Base-by-base conservation (phyloP, 2,797 vertebrate genomes). In the Cryptoblepharus egeriae region DNA sequence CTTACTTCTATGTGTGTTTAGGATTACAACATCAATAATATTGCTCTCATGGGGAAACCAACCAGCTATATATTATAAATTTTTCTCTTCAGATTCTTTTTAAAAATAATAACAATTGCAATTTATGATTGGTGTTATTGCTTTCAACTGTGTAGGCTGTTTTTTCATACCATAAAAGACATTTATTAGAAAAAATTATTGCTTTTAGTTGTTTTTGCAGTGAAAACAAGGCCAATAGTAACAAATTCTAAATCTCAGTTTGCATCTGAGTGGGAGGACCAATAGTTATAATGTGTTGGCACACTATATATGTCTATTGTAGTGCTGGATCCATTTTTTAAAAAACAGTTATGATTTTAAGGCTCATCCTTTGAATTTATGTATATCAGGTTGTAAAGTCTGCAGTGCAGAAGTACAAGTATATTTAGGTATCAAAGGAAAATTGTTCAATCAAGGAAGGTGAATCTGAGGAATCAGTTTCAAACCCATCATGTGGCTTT, bases 391-490 rank as follows among this genome's bases (percentile, higher is more conserved):
- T 68, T 42, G 26, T 72, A 69, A 90, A 75, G 79, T 60, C 55
- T 30, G 15, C 63, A 80, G 58, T 37, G 20, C 58, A 45, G 82
- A 83, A 85, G 79, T 55, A 42, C 86, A 86, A 80, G 65, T 85
- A 24, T 82, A 88, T 91, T 82, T 87, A 88, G 78, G 75, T 85
- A 58, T 73, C 55, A 61, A 57, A 76, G 75, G 85, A 70, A 85
- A 71, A 65, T 39, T 26, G 72, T 76, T 89, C 81, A 70, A 81
- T 77, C 84, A 79, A 83, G 70, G 84, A 82, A 67, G 39, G 35
- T 35, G 63, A 63, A 42, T 57, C 71, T 92, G 88, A 84, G 89
- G 85, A 88, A 61, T 80, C 80, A 86, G n/a, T 91, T 87, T 88
- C 75, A 85, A 64, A 49, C 20, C 45, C 81, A 79, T 85, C 22